A percentile compares a stretch with the other conserved stretches of the same genome.
These are phyloP conservation scores for Platalea minor DNA, from an alignment of 2,797 vertebrate genomes.

Conservation along the genomic window DNA sequence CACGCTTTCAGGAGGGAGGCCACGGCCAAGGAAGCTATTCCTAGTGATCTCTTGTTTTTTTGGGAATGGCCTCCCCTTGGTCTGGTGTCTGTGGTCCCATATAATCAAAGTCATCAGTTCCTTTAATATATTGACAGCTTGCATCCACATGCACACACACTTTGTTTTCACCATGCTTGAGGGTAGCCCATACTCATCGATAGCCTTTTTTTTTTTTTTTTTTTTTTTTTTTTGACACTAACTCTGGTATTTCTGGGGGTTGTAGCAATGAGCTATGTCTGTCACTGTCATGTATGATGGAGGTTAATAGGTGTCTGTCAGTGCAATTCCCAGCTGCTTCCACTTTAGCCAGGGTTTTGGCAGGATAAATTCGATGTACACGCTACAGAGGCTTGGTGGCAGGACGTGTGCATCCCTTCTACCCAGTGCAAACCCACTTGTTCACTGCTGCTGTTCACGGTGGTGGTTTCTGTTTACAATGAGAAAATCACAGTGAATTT, in stretches of 20 bases:
- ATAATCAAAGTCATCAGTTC: background rate
- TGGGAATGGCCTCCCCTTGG: background rate
- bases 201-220: background rate
- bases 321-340: background rate
- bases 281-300: background rate
- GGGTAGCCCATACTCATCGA: background rate
- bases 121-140: background rate
- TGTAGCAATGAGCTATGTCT: background rate
- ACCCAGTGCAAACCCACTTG: background rate
- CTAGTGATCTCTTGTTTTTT: background rate
- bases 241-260: background rate
- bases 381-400: background rate
- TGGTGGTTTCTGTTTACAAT: background rate
- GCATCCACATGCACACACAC: background rate
- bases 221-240: background rate
- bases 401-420: background rate
- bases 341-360: background rate
- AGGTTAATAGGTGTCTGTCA: slow-evolving; percentile 2
- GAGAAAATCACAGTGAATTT: background rate
- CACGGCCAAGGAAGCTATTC: background rate
- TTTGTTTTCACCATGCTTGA: background rate
- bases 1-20: background rate
- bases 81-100: background rate
- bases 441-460: background rate
- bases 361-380: background rate